These are phyloP conservation scores for Crotophaga sulcirostris DNA, from an alignment of 2,113 vertebrate species.

Conservation along the genomic window DNA sequence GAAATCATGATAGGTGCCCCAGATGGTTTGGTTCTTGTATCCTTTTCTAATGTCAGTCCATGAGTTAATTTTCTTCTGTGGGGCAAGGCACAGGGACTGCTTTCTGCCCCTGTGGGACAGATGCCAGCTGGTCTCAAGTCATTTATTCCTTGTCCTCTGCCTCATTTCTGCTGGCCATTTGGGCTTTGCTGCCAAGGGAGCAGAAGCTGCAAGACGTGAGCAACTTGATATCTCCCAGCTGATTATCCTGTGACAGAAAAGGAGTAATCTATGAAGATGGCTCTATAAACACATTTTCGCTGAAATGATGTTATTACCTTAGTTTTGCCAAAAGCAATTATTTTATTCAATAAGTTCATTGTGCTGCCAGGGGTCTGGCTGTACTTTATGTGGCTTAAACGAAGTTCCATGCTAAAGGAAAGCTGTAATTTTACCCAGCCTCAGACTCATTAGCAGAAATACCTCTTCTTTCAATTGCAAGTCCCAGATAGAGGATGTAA, in stretches of 20 bases:
- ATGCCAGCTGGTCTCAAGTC: neutral
- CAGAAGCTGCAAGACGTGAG: neutral
- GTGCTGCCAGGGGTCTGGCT: neutral
- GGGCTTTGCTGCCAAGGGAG: neutral
- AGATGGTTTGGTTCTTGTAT: neutral
- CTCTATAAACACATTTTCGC: neutral
- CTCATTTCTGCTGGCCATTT: neutral
- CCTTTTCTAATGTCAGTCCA: neutral
- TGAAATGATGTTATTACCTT: neutral
- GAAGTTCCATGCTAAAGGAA: neutral
- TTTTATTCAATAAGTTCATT: neutral
- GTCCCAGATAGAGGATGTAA: neutral
- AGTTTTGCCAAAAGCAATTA: neutral
- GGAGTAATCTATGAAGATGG: neutral
- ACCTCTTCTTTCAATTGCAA: neutral
- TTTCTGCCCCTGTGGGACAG: neutral
- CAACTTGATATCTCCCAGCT: neutral
- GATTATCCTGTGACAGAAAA: neutral
- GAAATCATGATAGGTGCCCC: neutral
- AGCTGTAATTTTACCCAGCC: neutral
- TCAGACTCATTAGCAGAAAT: neutral
- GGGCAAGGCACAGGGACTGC: neutral
- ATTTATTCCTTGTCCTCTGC: neutral
- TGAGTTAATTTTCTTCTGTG: neutral
- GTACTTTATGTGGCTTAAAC: slow-evolving; percentile 9